A percentile compares a stretch with the other conserved stretches of the same genome.
Conservation (phyloP, 2,888 invertebrate species). For the Phengaris alcon region DNA sequence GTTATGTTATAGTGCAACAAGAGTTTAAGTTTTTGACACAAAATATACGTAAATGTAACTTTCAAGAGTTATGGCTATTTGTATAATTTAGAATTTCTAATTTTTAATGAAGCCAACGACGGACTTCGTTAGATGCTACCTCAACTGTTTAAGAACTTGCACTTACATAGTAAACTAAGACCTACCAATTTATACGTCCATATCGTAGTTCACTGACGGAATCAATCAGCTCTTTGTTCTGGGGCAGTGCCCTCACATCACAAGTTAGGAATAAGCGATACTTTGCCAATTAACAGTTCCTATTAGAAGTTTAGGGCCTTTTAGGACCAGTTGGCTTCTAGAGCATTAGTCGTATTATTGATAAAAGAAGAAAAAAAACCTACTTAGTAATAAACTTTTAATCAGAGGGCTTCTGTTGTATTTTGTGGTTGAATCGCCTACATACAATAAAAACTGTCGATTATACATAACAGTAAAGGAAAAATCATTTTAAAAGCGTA, state of each 20-base stretch:
- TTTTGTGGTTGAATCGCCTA: no score
- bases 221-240: slow-evolving; percentile 73
- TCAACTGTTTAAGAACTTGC: background rate
- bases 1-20: slow-evolving; percentile 23
- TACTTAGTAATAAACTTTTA: no score
- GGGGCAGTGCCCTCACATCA: slow-evolving; percentile 60
- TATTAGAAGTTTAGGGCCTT: background rate
- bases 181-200: slow-evolving; percentile 6
- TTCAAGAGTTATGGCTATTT: no score
- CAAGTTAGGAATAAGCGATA: slow-evolving; percentile 49
- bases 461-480: no score
- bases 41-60: no score
- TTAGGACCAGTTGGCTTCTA: background rate
- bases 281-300: slow-evolving; percentile 32
- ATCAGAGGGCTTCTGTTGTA: no score
- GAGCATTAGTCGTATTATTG: background rate
- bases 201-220: slow-evolving; percentile 51
- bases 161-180: background rate
- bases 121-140: no score
- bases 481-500: no score
- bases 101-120: no score
- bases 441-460: no score
- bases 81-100: no score
- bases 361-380: background rate
- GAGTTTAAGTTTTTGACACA: background rate